Conservation (phyloP, 2,888 invertebrate genomes). For the Drosophila eohydei region DNA sequence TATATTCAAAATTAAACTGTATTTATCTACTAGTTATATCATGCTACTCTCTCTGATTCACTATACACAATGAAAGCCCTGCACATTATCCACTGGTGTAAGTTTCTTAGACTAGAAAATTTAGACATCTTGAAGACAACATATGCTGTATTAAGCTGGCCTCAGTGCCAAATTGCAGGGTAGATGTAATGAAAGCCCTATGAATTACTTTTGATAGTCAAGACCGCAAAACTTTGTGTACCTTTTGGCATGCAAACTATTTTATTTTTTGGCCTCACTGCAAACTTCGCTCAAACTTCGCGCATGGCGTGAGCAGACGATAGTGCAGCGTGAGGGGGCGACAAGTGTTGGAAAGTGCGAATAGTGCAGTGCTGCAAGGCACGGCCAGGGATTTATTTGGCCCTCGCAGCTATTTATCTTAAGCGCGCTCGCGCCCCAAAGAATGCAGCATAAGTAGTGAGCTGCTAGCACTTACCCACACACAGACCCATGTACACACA, state of each 20-base stretch:
- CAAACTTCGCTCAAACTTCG: conserved; percentile 30
- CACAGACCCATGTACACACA: conserved; percentile 10
- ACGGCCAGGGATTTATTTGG: conserved; percentile 42
- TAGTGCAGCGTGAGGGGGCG: not conserved
- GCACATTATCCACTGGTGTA: too few species aligned
- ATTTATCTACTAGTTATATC: too few species aligned
- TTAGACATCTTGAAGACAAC: not conserved
- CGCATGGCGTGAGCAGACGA: not conserved
- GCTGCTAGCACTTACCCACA: conserved; percentile 29
- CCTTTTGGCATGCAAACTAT: conserved; percentile 43
- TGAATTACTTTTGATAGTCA: conserved; percentile 30
- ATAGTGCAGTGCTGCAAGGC: conserved; percentile 15
- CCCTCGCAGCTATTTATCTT: conserved; percentile 73
- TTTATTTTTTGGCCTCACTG: conserved; percentile 30
- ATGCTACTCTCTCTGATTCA: too few species aligned
- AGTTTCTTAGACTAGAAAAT: too few species aligned
- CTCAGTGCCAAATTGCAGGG: conserved; percentile 3
- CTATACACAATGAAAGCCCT: too few species aligned
- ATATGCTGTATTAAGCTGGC: not conserved
- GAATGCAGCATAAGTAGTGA: conserved; percentile 68
- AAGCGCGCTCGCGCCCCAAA: conserved; percentile 58
- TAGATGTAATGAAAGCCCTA: conserved; percentile 5
- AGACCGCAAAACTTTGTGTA: conserved; percentile 31
- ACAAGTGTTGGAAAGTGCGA: conserved; percentile 5
- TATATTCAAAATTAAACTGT: too few species aligned